A percentile compares a stretch with the other conserved stretches of the same genome.
These are phyloP conservation scores for Machimus atricapillus DNA, from an alignment of 2,888 invertebrate genomes.

Conservation along the genomic window DNA sequence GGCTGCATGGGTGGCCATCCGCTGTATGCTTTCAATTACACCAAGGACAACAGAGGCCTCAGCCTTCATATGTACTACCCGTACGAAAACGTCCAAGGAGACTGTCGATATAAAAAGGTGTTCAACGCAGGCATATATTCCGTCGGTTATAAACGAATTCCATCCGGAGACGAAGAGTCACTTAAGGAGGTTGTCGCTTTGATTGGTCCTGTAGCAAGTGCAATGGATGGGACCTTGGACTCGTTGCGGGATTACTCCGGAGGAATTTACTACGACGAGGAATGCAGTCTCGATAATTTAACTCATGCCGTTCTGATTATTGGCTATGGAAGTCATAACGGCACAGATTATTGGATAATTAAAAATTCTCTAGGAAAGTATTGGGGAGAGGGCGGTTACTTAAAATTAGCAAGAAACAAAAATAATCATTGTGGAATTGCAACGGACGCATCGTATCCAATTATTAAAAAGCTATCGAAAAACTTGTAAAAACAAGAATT, in stretches of 20 bases:
- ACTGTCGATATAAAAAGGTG: constrained; percentile 11
- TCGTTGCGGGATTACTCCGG: constrained; percentile 31
- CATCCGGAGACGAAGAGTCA: constrained; percentile 39
- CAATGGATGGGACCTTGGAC: constrained; percentile 37
- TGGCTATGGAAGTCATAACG: constrained; percentile 43
- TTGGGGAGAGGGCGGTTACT: constrained; percentile 69
- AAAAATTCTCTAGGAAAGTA: constrained; percentile 72
- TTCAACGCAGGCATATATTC: neutral
- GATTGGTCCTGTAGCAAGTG: constrained; percentile 41
- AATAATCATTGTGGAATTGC: constrained; percentile 85
- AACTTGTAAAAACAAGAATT: neutral
- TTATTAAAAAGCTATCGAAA: constrained; percentile 65
- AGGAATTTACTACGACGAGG: constrained; percentile 42
- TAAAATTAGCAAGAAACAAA: constrained; percentile 81
- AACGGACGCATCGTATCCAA: constrained; percentile 77
- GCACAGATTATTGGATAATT: constrained; percentile 44
- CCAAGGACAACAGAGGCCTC: neutral
- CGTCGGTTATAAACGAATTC: neutral
- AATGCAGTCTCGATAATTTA: constrained; percentile 8
- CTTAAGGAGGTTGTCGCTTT: constrained; percentile 39
- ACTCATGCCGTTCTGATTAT: constrained; percentile 41
- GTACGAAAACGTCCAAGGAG: constrained; percentile 2
- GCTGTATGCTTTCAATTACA: constrained; percentile 16
- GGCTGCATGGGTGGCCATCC: constrained; percentile 27
- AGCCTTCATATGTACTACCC: constrained; percentile 16